Base-by-base conservation (phyloP, 2,797 vertebrate genomes). In the Enteromius argenteus region DNA sequence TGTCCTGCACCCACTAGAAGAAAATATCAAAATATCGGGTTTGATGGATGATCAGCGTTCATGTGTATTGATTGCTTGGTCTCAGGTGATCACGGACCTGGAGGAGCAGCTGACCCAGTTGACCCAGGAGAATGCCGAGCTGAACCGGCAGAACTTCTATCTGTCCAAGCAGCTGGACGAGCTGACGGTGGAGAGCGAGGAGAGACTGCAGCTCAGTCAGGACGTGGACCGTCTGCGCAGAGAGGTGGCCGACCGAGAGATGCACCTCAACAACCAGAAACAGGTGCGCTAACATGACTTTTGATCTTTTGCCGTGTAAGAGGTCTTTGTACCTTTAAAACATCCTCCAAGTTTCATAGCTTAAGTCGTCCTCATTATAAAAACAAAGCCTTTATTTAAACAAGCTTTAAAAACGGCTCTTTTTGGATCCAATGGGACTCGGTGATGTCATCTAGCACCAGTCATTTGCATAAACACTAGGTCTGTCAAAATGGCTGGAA, bases 221-320 rank as follows among this genome's bases (percentile, higher is more conserved):
- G 98, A 99, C 56, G 97, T 99, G 77, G 98, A 99, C 90, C 95
- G 98, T 62, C 96, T 99, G 80, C 96, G 98, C 86, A 95, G 98
- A 1, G 98, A 99, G 92, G 98, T 99, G 89, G 97, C 97, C 0
- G 98, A 99, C 92, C 91, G 98, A 0, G 98, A 99, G 93, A 98
- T 99, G 97, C 98, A 98, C 89, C 97, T 99, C 56, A 99, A 98
- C 92, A 99, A 99, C 91, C 98, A 99, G 95, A 99, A 99, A 90
- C 98, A 99, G 92, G 98, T 99, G 42, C 53, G 14, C 60, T 42
- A 42, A 9, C 39, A 42, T 42, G 39, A 42, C 39, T 42, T 42
- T 8, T 39, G 37, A 39, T 39, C 37, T 35, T 3, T 35, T 35
- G 32, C 3, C 32, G 4, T 35, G 32, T 35, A 35, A 35, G 32